Base-by-base conservation (phyloP, 1,140 invertebrate species). In the Lordiphosa stackelbergi region DNA sequence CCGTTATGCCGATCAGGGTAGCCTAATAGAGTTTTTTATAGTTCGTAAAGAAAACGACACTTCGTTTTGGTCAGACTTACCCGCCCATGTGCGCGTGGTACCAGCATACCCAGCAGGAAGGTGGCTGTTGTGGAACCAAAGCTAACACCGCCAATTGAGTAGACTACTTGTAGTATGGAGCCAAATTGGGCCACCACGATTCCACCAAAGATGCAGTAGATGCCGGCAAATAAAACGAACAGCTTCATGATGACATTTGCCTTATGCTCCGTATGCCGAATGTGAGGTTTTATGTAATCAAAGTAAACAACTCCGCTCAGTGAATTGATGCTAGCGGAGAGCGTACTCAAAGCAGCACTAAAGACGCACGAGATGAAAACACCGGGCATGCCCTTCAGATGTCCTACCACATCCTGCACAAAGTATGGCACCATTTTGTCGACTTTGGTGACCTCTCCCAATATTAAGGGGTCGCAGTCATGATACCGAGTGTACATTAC, bases 231-330 rank as follows among this genome's bases (percentile, higher is more conserved):
- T 4, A 92, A 86, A 1, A 92, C 91, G 4, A 90, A 90, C 0
- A 88, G 49, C 84, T 93, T 93, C 90, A 93, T 93, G 6, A 92
- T 85, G n/a, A 91, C 87, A 65, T 91, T 92, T 2, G 91, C 91
- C 48, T 86, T 88, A 1, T 88, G 83, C 54, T 92, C 90, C 2
- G 90, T 90, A 87, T 85, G 88, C 5, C 47, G 48, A 22, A 86
- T 75, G 24, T 61, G 45, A 0, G 85, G 85, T 13, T 88, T 69
- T 7, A 94, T 90, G 69, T 94, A 91, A 83, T 95, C 93, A 73
- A 94, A 92, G 84, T 93, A 93, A 49, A 94, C 92, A 0, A 94
- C 92, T 4, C 93, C 93, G 0, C 93, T 90, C 88, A 95, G 89
- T 1, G 93, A 93, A 72, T 94, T 95, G 5, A 95, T 84, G 19